Evolutionary conservation across 2,888 invertebrate genomes (phyloP).

Genomic region (Ceraclea dissimilis): DNA sequence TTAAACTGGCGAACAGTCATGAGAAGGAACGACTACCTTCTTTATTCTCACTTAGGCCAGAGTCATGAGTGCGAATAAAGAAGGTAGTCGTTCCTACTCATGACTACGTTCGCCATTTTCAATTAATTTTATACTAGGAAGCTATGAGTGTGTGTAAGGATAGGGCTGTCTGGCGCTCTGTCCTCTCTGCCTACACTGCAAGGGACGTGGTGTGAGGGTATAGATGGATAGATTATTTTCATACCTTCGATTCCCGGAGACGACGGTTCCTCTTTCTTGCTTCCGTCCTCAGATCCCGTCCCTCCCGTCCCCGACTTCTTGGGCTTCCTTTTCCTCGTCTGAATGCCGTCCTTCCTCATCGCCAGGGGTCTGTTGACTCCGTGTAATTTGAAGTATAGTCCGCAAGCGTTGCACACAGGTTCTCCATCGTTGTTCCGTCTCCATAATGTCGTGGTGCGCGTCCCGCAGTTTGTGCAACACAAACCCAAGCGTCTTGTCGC

Average conservation of each 20-base stretch:
- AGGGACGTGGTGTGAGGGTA: too few species aligned
- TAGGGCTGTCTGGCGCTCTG: too few species aligned
- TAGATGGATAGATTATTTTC: too few species aligned
- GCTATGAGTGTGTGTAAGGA: too few species aligned
- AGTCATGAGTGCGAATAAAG: too few species aligned
- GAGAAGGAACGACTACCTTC: too few species aligned
- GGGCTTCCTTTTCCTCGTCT: conserved; percentile 91
- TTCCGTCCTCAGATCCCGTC: conserved; percentile 37
- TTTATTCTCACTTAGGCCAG: too few species aligned
- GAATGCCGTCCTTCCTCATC: conserved; percentile 95
- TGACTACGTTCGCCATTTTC: too few species aligned
- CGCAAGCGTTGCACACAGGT: conserved; percentile 98
- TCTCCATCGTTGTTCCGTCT: conserved; percentile 94
- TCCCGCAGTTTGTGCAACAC: conserved; percentile 94
- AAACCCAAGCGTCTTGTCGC: conserved; percentile 83
- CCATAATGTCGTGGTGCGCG: conserved; percentile 97
- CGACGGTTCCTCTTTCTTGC: conserved; percentile 42
- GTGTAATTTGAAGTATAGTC: conserved; percentile 93
- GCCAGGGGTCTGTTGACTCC: conserved; percentile 84
- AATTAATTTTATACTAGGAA: too few species aligned
- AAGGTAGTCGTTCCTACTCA: too few species aligned
- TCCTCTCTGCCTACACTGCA: too few species aligned
- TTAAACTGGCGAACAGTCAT: too few species aligned
- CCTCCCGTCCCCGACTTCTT: conserved; percentile 62
- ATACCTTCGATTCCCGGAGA: conserved; percentile 34